Percentiles rank a stretch among this genome's conserved stretches.
phyloP scores from a whole-genome alignment of 2,888 invertebrate species.

The Ommatoiulus sabulosus region DNA sequence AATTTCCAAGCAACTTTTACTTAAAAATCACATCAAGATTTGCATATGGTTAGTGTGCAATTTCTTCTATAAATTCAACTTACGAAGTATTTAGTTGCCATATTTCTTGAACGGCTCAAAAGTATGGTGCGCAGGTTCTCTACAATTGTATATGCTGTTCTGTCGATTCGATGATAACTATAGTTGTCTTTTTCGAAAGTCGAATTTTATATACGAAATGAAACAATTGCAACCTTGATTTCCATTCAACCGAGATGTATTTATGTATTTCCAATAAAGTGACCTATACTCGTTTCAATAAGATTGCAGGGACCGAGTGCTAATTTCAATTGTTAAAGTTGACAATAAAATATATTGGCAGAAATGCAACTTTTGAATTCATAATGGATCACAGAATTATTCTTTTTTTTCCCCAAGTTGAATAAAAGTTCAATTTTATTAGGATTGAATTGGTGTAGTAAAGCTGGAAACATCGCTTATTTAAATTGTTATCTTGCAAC shows the following conservation, averaged over 20 bases:
- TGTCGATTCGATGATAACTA: not conserved
- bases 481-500: too few species aligned
- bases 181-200: too few species aligned
- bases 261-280: not conserved
- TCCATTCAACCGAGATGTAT: not conserved
- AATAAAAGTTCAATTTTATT: not conserved
- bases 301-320: not conserved
- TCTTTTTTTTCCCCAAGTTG: not conserved
- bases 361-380: not conserved
- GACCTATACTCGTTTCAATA: not conserved
- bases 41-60: too few species aligned
- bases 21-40: too few species aligned
- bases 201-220: not conserved
- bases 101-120: not conserved
- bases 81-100: not conserved
- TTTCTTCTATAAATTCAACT: not conserved
- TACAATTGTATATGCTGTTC: not conserved
- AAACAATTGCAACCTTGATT: conserved; percentile 22
- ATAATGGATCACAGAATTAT: not conserved
- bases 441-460: too few species aligned
- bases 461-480: too few species aligned
- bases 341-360: not conserved
- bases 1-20: too few species aligned
- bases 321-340: not conserved
- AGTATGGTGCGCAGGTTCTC: not conserved